Evolutionary conservation across 2,797 vertebrate species (phyloP).

Genomic region (Chloroceryle amazona): DNA sequence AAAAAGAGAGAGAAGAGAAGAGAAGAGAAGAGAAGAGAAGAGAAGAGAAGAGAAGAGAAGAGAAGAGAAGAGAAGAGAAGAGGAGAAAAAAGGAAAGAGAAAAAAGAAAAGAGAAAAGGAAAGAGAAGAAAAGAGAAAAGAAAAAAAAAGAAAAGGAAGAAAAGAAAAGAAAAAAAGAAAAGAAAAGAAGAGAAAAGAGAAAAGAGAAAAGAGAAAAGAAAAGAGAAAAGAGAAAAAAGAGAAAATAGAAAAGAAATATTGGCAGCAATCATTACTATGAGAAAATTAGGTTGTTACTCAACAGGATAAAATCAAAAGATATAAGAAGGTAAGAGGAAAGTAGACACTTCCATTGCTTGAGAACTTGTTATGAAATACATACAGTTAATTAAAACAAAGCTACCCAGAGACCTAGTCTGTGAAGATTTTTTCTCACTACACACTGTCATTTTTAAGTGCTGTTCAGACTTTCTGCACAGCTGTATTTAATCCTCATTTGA

Average conservation of each 20-base stretch:
- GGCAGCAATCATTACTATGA: neutral
- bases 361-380: neutral
- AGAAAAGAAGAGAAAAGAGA: no score
- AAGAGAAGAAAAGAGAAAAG: no score
- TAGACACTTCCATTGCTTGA: neutral
- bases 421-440: neutral
- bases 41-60: no score
- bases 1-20: no score
- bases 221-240: no score
- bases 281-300: neutral
- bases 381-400: neutral
- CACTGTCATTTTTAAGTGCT: neutral
- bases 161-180: no score
- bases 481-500: neutral
- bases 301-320: neutral
- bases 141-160: no score
- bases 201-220: no score
- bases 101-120: no score
- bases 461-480: neutral
- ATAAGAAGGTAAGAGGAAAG: neutral
- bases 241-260: neutral
- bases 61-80: no score
- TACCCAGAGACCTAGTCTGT: neutral
- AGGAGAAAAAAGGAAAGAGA: no score
- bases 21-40: no score